Evolutionary conservation across 2,797 vertebrate species (phyloP).

Genomic region (Enteromius afrohamiltoni): DNA sequence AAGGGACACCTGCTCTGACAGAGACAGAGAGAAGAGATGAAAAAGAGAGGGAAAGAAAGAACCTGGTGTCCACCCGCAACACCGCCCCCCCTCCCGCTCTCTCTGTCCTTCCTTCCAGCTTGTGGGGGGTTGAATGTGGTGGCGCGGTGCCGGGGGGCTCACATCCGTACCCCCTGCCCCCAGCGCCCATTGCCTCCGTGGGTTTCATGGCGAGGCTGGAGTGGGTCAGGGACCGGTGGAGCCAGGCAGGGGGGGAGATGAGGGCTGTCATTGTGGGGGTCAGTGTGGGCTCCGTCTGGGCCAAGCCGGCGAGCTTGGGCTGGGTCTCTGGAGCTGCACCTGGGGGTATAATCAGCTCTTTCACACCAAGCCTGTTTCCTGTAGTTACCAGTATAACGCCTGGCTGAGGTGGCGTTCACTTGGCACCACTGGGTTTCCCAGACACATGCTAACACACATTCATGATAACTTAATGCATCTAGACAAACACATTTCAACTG

Average conservation of each 20-base stretch:
- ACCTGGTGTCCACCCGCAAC: conserved; percentile 76
- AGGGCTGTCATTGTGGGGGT: conserved; percentile 80
- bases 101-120: conserved; percentile 66
- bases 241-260: conserved; percentile 70
- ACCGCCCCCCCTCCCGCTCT: conserved; percentile 49
- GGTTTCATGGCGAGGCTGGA: conserved; percentile 76
- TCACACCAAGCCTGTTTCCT: conserved; percentile 77
- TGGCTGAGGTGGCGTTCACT: conserved; percentile 50
- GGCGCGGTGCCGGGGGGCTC: conserved; percentile 73
- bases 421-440: conserved; percentile 33
- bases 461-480: conserved; percentile 14
- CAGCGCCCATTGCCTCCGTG: conserved; percentile 68
- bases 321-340: conserved; percentile 74
- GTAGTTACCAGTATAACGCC: conserved; percentile 57
- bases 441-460: conserved; percentile 23
- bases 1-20: conserved; percentile 80
- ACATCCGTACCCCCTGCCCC: conserved; percentile 74
- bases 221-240: conserved; percentile 75
- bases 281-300: conserved; percentile 78
- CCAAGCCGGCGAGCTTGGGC: conserved; percentile 71
- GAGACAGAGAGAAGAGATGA: conserved; percentile 71
- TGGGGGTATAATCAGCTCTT: conserved; percentile 79
- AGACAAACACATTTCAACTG: background rate
- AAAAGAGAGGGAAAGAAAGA: conserved; percentile 77
- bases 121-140: conserved; percentile 72